Evolutionary conservation across 2,797 vertebrate genomes (phyloP), one percentile per base, ranked within the genome.

Genomic region (Malurus splendens): DNA sequence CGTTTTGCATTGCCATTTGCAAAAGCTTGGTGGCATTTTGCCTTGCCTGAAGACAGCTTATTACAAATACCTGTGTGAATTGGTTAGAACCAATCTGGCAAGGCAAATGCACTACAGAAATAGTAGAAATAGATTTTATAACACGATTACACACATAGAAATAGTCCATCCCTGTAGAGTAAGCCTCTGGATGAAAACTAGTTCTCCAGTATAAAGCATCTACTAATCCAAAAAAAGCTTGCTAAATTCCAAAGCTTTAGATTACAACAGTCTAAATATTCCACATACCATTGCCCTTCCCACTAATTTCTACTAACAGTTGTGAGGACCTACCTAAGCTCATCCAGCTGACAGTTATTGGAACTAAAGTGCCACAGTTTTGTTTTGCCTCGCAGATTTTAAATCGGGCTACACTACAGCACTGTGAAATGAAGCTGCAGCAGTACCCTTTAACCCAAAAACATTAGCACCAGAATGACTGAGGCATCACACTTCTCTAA

Each of bases 221-320:
- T 52, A 45, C 48, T 75, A 79, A 84, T 48, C 41, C 25, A 64
- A 74, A 85, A 84, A 85, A 68, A 72, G 11, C 28, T 41, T 62
- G 7, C 45, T 72, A 41, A 75, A 78, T 89, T 87, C 54, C 36
- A 75, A 67, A 89, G 51, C 52, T 81, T 90, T 78, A 75, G 48
- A 75, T 81, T 89, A 86, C 33, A 65, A 59, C 4, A 23, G 41
- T 50, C 20, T 30, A 71, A 66, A 66, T 38, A 32, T 48, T 85
- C 41, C 62, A 81, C 41, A 68, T 38, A 75, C 30, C 25, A 8
- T 44, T 54, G 47, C 19, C 47, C 57, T 68, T 83, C 62, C n/a
- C 48, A 59, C 45, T 66, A 44, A 57, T 62, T 89, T 64, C 54
- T 74, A 10, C 45, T 25, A 67, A 30, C n/a, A 41, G 33, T 14